Conservation (phyloP, 1,140 invertebrate genomes). For the Octopus bimaculoides region DNA sequence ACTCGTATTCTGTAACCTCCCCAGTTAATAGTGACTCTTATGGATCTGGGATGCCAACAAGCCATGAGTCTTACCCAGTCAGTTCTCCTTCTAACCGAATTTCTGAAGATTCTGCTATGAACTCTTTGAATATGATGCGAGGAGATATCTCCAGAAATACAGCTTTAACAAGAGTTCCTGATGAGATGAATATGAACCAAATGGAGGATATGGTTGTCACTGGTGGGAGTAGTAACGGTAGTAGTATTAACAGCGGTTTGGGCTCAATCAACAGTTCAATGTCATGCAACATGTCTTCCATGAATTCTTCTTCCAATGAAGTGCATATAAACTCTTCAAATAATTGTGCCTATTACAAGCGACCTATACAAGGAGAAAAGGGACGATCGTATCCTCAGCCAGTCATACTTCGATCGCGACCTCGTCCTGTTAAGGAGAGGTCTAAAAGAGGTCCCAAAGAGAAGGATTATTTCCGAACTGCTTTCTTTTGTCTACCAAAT, state of each 20-base stretch:
- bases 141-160: background rate
- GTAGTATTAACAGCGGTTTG: background rate
- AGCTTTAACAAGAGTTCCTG: background rate
- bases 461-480: conserved; percentile 25
- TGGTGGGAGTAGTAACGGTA: background rate
- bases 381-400: conserved; percentile 2
- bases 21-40: background rate
- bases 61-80: background rate
- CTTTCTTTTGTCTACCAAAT: conserved; percentile 29
- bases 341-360: conserved; percentile 8
- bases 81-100: background rate
- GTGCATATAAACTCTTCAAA: background rate
- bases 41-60: background rate
- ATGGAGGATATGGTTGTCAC: background rate
- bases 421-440: conserved; percentile 19
- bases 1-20: background rate
- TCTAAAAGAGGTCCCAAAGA: conserved; percentile 29
- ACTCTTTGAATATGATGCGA: conserved; percentile 1
- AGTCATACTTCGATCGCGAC: background rate
- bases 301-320: background rate
- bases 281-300: background rate
- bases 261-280: background rate
- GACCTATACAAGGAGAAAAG: conserved; percentile 2
- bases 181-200: background rate
- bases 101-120: background rate